Base-by-base conservation (phyloP, 2,113 vertebrate genomes). In the Cricetomys ansorgei region DNA sequence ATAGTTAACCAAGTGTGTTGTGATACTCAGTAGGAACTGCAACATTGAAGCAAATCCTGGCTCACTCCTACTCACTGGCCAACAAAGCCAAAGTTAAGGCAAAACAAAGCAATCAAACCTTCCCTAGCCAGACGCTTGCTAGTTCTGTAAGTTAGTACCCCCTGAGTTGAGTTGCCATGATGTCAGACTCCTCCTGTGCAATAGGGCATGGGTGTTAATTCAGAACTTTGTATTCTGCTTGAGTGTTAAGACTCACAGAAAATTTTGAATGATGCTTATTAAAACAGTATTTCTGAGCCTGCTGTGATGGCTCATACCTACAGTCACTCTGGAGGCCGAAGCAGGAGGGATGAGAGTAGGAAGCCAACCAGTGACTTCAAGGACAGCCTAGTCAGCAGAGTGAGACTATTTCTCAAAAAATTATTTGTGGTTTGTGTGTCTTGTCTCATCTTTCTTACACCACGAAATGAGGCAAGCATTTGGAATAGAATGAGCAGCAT, bases 401-500 rank as follows among this genome's bases (percentile, higher is more conserved):
- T 65, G 21, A 50, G 65, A 17, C 55, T 27, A 5, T 62, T 16
- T 83, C 55, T 81, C 79, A 79, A 50, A 17, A 17, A 53, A n/a
- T 21, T 37, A 53, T 65, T 13, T 67, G 45, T n/a, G 21, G 64
- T 25, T 48, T 1, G 15, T 25, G 1, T n/a, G 43, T n/a, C 48
- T 55, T 76, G n/a, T 45, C 65, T 43, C 40, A 11, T 76, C 65
- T 19, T 0, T 34, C 34, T 34, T n/a, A 4, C 45, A 1, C 11
- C 31, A n/a, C 75, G 55, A 53, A n/a, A 62, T 11, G 15, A 65
- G 76, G 9, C 19, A 37, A 64, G 27, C 8, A 45, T 37, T 62
- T 12, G 53, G 57, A 8, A 7, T 0, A 9, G 13, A 0, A 9
- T 5, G 27, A 13, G 69, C 15, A 55, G 0, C 8, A 0, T 0